Percentiles rank a stretch among this genome's conserved stretches.
Evolutionary conservation across 2,797 vertebrate genomes (phyloP).

Genomic region (Loris lydekkerianus): DNA sequence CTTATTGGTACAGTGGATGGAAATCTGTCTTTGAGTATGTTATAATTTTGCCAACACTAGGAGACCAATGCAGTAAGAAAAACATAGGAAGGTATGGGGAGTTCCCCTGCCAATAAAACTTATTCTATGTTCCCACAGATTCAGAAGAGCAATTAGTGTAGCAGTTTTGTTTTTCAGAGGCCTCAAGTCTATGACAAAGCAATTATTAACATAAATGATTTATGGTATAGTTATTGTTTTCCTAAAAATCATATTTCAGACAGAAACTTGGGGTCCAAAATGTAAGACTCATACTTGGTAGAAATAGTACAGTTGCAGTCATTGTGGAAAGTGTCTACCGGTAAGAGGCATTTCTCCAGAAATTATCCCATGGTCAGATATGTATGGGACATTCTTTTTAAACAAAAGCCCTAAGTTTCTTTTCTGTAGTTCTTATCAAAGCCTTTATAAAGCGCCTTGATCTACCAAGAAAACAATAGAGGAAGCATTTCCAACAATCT

Average conservation of each 20-base stretch:
- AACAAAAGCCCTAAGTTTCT: background rate
- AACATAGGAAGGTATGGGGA: background rate
- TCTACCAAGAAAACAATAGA: background rate
- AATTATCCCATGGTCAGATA: background rate
- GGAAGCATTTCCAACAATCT: background rate
- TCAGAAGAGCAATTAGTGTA: conserved; percentile 59
- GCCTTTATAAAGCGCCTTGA: background rate
- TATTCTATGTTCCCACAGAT: conserved; percentile 7
- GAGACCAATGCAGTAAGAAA: conserved; percentile 6
- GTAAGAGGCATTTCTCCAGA: background rate
- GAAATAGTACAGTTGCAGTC: background rate
- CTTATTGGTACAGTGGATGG: conserved; percentile 13
- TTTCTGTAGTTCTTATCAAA: background rate
- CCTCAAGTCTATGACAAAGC: conserved; percentile 27
- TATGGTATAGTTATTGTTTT: conserved; percentile 61
- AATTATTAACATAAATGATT: conserved; percentile 71
- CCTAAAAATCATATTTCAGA: conserved; percentile 41
- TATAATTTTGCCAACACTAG: conserved; percentile 41
- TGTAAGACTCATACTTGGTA: background rate
- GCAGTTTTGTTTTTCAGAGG: conserved; percentile 60
- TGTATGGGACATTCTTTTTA: background rate
- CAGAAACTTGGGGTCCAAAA: conserved; percentile 40
- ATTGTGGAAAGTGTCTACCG: background rate
- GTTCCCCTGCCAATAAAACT: conserved; percentile 45
- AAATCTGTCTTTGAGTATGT: conserved; percentile 52